These are phyloP conservation scores for Riparia riparia DNA, from an alignment of 2,113 vertebrate genomes.

Conservation along the genomic window DNA sequence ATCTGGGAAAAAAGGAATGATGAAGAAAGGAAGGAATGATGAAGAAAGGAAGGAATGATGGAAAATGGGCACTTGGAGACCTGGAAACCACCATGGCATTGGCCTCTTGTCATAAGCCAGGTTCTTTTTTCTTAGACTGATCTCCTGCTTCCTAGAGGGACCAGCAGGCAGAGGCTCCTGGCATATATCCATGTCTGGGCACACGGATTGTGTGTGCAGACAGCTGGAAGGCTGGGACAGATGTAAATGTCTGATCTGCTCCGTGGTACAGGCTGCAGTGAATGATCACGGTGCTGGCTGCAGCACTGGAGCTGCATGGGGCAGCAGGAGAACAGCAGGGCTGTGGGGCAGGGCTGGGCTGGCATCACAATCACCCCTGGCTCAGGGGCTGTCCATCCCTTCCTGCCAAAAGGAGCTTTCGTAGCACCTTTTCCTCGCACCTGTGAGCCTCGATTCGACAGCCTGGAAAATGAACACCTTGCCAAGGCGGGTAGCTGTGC, in stretches of 20 bases:
- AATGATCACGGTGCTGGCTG: not conserved
- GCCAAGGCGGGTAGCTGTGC: not conserved
- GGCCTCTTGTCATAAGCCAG: not conserved
- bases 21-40: not conserved
- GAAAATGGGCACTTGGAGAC: not conserved
- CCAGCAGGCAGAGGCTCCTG: not conserved
- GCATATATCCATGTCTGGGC: not conserved
- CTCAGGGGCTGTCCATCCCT: not conserved
- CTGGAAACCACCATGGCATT: not conserved
- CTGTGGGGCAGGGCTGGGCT: not conserved
- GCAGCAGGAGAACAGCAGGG: not conserved
- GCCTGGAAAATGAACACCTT: not conserved
- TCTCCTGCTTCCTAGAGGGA: not conserved
- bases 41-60: not conserved
- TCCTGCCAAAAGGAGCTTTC: not conserved
- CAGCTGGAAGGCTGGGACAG: slow-evolving; percentile 23
- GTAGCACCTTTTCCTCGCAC: not conserved
- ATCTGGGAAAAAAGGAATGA: not conserved
- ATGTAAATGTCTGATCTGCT: slow-evolving; percentile 17
- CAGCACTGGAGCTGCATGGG: not conserved
- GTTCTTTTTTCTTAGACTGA: not conserved
- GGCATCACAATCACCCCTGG: not conserved
- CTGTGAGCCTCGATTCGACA: not conserved
- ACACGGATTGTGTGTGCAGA: not conserved
- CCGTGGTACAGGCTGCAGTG: not conserved